Conservation (phyloP, 2,888 invertebrate species). For the Coleophora deauratella region DNA sequence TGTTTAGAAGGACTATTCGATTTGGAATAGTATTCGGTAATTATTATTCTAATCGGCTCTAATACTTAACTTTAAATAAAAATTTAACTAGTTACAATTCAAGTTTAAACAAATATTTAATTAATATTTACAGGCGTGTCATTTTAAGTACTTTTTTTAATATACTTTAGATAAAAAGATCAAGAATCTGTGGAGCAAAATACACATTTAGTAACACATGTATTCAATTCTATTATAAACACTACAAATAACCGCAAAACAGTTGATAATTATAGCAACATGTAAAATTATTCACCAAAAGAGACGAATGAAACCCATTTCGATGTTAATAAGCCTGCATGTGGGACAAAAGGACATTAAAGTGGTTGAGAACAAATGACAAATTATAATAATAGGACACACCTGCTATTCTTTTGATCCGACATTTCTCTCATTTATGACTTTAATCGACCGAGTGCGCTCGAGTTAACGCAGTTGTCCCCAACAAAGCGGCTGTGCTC, state of each 20-base stretch:
- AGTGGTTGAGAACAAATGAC: constrained; percentile 58
- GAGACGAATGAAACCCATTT: constrained; percentile 27
- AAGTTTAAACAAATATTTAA: too few relatives aligned
- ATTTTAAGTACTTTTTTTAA: too few relatives aligned
- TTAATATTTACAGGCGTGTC: too few relatives aligned
- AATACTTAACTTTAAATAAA: too few relatives aligned
- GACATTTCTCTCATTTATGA: constrained; percentile 73
- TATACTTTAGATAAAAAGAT: too few relatives aligned
- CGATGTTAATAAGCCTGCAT: constrained; percentile 41
- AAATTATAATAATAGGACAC: constrained; percentile 69
- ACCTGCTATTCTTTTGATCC: constrained; percentile 74
- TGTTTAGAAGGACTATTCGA: constrained; percentile 61
- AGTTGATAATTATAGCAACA: constrained; percentile 23
- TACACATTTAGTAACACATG: background rate
- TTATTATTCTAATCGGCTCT: constrained; percentile 47
- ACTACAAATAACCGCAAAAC: constrained; percentile 16
- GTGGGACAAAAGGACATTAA: constrained; percentile 49
- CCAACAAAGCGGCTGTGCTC: constrained; percentile 59
- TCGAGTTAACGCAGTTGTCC: constrained; percentile 59
- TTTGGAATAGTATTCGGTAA: constrained; percentile 68
- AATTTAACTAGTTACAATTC: too few relatives aligned
- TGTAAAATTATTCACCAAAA: constrained; percentile 31
- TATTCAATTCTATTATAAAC: constrained; percentile 5
- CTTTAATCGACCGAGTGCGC: constrained; percentile 66
- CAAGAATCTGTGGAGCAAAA: too few relatives aligned